These are phyloP conservation scores for Limosa lapponica DNA, from an alignment of 2,797 vertebrate genomes.

Conservation along the genomic window DNA sequence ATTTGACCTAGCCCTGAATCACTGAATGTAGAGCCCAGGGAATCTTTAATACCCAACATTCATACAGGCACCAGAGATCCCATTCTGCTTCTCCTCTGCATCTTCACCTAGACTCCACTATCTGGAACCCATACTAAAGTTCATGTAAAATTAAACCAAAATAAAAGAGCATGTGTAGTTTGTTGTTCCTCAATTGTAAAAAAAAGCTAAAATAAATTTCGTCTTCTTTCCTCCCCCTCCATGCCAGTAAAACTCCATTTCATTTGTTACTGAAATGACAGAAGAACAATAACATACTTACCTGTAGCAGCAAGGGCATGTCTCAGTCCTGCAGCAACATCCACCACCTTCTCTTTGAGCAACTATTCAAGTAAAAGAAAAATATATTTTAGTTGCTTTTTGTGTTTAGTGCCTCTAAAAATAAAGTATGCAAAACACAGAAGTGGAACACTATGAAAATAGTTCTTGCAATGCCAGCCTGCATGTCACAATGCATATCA, in stretches of 20 bases:
- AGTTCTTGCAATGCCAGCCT: neutral
- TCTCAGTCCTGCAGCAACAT: conserved; percentile 90
- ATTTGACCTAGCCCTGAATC: neutral
- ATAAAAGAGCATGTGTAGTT: neutral
- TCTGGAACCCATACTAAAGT: neutral
- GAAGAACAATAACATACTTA: conserved; percentile 58
- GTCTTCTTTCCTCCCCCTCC: neutral
- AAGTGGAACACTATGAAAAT: neutral
- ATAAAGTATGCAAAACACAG: neutral
- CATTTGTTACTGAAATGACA: neutral
- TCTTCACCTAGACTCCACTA: neutral
- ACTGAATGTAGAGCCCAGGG: neutral
- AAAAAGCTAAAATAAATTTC: neutral
- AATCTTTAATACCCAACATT: neutral
- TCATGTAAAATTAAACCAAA: neutral
- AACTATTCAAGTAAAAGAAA: conserved; percentile 72
- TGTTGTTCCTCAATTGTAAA: neutral
- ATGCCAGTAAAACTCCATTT: neutral
- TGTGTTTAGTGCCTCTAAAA: neutral
- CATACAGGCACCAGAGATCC: neutral
- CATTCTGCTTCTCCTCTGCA: neutral
- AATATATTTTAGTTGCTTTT: neutral
- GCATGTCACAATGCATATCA: neutral
- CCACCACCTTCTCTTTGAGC: conserved; percentile 81
- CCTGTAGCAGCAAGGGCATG: conserved; percentile 89